These are phyloP conservation scores for Mastacembelus armatus DNA, from an alignment of 2,797 vertebrate species.

Conservation along the genomic window DNA sequence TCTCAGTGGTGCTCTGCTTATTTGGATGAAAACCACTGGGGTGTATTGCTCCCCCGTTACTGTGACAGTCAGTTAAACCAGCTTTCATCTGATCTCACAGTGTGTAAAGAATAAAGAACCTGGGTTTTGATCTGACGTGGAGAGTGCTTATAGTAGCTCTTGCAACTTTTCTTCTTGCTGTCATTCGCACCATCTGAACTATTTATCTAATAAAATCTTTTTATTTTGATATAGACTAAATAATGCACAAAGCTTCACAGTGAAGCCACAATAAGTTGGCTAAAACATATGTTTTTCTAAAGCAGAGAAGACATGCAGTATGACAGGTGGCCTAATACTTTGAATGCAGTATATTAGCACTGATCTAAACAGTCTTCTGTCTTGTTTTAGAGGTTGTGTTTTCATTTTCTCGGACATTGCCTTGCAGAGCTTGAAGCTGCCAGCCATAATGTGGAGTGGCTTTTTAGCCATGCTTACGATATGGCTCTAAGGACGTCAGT, in stretches of 20 bases:
- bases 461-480: too few relatives aligned
- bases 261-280: background rate
- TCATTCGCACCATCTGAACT: conserved; percentile 52
- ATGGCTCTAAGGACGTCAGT: background rate
- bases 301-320: background rate
- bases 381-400: background rate
- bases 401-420: background rate
- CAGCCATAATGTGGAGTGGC: background rate
- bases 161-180: conserved; percentile 45
- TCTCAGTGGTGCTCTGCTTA: conserved; percentile 51
- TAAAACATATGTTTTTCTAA: conserved; percentile 2
- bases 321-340: background rate
- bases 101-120: conserved; percentile 56
- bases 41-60: conserved; percentile 52
- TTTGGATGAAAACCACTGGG: conserved; percentile 60
- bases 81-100: conserved; percentile 60
- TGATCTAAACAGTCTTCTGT: background rate
- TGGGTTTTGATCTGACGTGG: conserved; percentile 55
- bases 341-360: background rate
- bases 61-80: conserved; percentile 61
- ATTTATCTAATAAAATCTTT: conserved; percentile 40
- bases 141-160: conserved; percentile 40
- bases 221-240: conserved; percentile 30
- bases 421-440: background rate
- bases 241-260: conserved; percentile 17